A percentile compares a stretch with the other conserved stretches of the same genome.
Conservation (phyloP, 2,888 invertebrate species). For the Julus scandinavius region DNA sequence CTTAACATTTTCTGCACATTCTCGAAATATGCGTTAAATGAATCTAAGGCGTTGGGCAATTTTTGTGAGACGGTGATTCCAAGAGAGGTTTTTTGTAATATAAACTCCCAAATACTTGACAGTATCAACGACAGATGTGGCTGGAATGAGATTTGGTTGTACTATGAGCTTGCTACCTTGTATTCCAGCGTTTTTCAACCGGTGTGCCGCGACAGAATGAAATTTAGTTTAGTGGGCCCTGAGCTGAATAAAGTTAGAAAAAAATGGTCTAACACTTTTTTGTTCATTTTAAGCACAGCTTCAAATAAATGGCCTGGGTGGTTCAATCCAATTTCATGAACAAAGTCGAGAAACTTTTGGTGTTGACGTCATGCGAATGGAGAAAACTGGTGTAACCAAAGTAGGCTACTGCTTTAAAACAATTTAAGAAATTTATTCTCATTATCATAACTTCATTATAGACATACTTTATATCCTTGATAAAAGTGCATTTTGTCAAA, state of each 20-base stretch:
- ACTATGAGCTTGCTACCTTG: no score
- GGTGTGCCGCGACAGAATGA: background rate
- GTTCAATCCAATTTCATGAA: background rate
- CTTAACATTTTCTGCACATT: no score
- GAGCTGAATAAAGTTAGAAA: no score
- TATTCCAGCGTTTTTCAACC: no score
- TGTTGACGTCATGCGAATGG: background rate
- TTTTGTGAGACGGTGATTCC: no score
- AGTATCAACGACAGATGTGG: no score
- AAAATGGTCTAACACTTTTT: background rate
- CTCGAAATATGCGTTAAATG: no score
- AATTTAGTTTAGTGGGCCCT: background rate
- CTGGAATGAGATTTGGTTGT: no score
- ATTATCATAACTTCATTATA: background rate
- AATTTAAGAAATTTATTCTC: background rate
- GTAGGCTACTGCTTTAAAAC: background rate
- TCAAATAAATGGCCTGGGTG: background rate
- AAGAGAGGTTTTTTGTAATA: no score
- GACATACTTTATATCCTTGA: background rate
- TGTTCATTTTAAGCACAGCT: background rate
- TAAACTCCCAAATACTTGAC: no score
- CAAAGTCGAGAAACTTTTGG: background rate
- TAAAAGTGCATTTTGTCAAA: background rate
- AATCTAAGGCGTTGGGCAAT: no score
- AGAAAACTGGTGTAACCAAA: background rate